Percentiles rank a stretch among this genome's conserved stretches.
Evolutionary conservation across 2,113 vertebrate genomes (phyloP).

Genomic region (Ctenomys sociabilis): DNA sequence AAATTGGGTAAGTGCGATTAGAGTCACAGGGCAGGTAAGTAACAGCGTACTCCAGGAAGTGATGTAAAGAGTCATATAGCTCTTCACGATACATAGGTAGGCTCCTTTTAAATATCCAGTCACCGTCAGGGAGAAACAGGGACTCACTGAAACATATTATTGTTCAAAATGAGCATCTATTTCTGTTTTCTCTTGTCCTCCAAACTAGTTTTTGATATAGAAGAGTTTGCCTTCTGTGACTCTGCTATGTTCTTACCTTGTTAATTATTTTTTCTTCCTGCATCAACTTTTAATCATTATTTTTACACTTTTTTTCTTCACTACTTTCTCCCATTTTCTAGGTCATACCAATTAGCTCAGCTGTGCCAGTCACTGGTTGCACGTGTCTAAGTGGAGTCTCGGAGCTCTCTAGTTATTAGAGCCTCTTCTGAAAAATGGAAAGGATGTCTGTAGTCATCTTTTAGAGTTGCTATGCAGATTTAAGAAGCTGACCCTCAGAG

Average conservation of each 20-base stretch:
- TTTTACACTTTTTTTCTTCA: not conserved
- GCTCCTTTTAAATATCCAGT: not conserved
- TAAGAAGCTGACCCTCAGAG: not conserved
- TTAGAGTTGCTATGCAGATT: not conserved
- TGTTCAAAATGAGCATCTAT: not conserved
- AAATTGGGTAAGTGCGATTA: not conserved
- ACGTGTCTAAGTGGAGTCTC: not conserved
- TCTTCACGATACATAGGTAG: not conserved
- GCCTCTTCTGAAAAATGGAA: not conserved
- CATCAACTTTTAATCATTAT: constrained; percentile 4
- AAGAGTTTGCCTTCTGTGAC: not conserved
- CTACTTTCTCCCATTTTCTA: constrained; percentile 23
- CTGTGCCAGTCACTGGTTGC: not conserved
- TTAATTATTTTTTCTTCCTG: not conserved
- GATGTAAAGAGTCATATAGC: not conserved
- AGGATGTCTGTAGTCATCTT: not conserved
- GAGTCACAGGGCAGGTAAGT: not conserved
- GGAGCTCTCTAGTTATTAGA: not conserved
- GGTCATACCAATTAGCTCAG: not conserved
- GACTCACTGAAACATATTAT: not conserved
- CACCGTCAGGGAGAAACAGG: not conserved
- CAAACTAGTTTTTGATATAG: not conserved
- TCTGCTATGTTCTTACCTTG: not conserved
- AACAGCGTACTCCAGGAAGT: not conserved
- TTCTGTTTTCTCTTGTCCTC: not conserved